Base-by-base conservation (phyloP, 2,888 invertebrate genomes). In the Heterodera filipjevi region DNA sequence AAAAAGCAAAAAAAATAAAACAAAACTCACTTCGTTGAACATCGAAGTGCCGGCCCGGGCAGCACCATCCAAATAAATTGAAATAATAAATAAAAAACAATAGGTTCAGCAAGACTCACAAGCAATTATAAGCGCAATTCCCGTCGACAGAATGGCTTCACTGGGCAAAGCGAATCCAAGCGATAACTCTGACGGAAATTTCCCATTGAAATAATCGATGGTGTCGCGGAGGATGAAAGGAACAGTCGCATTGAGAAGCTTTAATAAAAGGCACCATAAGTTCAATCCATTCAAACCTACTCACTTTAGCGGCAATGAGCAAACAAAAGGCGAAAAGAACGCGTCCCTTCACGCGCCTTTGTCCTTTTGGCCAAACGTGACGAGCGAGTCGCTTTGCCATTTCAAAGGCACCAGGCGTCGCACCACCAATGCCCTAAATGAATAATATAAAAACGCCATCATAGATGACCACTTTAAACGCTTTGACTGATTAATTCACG, bases 171-270 rank as follows among this genome's bases (percentile, higher is more conserved):
- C 81, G 14, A 89, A 77, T 39, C 82, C 82, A 72, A 86, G 71
- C 39, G 74, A 53, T 3, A 85, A n/a, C n/a, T 83, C 82, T 53
- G 85, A 84, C 16, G 87, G 87, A 16, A 85, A 84, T 66, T 84
- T 84, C 44, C 90, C 90, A 89, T 95, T 96, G 81, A 97, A 92
- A 84, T 93, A 93, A 90, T 99, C 98, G 79, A 99, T 92, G 0
- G 94, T 94, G 89, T 94, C 93, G 90, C 98, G 97, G 91, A 99
- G 96, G 79, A 97, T 91, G 91, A 98, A 97, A 19, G 99, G 99
- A 35, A 99, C 97, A 72, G 93, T 91, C 2, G 97, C 95, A 87
- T 95, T 97, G 89, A 96, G 90, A 76, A 95, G 89, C 92, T 98
- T 71, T 66, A 78, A 81, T 35, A 30, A 32, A 22, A 14, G 8